phyloP scores from a whole-genome alignment of 2,888 invertebrate species.

The Drosophila phalerata region DNA sequence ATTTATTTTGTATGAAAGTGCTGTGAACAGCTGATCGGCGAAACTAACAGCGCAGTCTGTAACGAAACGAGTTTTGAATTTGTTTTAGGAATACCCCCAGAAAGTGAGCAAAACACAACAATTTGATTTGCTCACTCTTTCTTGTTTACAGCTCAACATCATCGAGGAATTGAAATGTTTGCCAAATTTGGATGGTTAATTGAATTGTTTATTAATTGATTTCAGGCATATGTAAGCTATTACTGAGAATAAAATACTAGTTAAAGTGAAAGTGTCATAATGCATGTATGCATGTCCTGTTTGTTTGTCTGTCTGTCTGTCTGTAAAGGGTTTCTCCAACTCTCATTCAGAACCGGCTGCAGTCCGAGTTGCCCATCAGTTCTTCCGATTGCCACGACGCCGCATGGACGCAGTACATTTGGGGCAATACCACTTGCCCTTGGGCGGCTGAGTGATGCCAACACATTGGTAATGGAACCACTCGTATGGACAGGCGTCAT shows the following conservation, averaged over 20 bases:
- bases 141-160: too few species aligned
- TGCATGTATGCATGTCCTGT: background rate
- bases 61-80: too few species aligned
- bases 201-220: background rate
- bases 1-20: too few species aligned
- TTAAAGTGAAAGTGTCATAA: background rate
- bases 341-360: slow-evolving; percentile 10
- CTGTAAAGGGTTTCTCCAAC: background rate
- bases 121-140: too few species aligned
- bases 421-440: slow-evolving; percentile 99
- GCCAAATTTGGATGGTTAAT: background rate
- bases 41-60: too few species aligned
- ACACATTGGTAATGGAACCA: slow-evolving; percentile 99
- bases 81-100: too few species aligned
- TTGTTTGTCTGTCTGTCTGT: background rate
- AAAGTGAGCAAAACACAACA: too few species aligned
- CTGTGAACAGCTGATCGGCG: too few species aligned
- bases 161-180: background rate
- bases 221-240: slow-evolving; percentile 3
- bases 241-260: background rate
- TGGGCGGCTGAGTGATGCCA: slow-evolving; percentile 97
- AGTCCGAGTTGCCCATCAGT: slow-evolving; percentile 84
- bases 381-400: slow-evolving; percentile 92
- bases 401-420: slow-evolving; percentile 96
- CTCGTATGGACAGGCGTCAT: slow-evolving; percentile 98